Conservation (phyloP, 2,888 invertebrate species). For the Cryptus armator region DNA sequence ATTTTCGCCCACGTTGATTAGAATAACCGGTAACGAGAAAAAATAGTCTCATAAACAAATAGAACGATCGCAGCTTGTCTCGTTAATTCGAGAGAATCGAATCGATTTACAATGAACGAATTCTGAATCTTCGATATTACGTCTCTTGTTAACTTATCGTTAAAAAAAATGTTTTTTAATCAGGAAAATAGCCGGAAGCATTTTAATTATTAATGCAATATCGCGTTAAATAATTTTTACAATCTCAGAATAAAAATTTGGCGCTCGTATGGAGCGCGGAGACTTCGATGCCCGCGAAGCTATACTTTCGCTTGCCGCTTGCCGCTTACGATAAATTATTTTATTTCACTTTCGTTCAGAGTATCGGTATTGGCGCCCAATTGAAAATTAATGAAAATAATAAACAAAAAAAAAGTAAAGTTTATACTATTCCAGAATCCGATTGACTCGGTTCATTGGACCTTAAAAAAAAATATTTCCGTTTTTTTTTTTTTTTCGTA, state of each 20-base stretch:
- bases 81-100: not conserved
- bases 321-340: not conserved
- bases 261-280: not conserved
- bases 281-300: conserved; percentile 1
- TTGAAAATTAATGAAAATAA: no score
- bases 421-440: no score
- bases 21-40: conserved; percentile 35
- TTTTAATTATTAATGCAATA: no score
- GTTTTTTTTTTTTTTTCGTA: no score
- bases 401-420: no score
- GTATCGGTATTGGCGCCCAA: no score
- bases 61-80: not conserved
- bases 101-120: not conserved
- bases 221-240: not conserved
- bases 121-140: not conserved
- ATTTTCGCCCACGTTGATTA: conserved; percentile 23
- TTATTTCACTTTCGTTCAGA: no score
- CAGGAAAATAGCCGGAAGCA: no score
- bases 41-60: not conserved
- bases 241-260: not conserved
- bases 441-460: no score
- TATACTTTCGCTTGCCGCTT: not conserved
- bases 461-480: no score
- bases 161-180: no score
- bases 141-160: not conserved